Percentiles rank a stretch among this genome's conserved stretches.
These are phyloP conservation scores for Arothron firmamentum DNA, from an alignment of 2,113 vertebrate genomes.

Conservation along the genomic window DNA sequence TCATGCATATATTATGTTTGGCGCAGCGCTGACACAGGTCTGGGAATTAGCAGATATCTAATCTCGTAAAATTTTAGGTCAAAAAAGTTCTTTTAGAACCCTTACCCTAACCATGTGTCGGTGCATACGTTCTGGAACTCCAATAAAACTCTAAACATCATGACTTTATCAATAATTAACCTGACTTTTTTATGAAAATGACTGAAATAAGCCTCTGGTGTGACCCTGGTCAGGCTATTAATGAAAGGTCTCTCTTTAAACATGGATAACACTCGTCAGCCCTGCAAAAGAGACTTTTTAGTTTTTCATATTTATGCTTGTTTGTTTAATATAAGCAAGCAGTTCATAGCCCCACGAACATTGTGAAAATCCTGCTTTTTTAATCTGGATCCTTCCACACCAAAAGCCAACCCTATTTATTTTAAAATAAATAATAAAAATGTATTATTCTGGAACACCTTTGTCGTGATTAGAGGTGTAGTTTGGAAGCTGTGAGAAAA, in stretches of 20 bases:
- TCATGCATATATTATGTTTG: constrained; percentile 45
- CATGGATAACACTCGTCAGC: constrained; percentile 11
- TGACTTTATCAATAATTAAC: constrained; percentile 37
- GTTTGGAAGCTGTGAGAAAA: background rate
- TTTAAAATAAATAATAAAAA: too few species aligned
- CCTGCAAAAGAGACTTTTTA: background rate
- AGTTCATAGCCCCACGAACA: background rate
- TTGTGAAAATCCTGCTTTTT: background rate
- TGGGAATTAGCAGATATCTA: background rate
- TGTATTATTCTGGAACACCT: too few species aligned
- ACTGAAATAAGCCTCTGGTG: background rate
- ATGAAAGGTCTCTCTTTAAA: constrained; percentile 25
- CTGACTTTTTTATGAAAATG: constrained; percentile 18
- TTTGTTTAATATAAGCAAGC: background rate
- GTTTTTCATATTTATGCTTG: background rate
- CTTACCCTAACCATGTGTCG: background rate
- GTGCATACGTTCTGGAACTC: background rate
- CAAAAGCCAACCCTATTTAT: too few species aligned
- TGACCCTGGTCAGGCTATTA: constrained; percentile 32
- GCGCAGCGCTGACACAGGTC: constrained; percentile 12
- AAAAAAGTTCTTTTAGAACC: background rate
- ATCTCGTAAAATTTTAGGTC: background rate
- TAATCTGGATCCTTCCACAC: too few species aligned
- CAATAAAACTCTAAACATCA: background rate
- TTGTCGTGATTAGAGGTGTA: constrained; percentile 8